Conservation (phyloP, 35 echinoderm and acorn worm species). For the Anneissia japonica region DNA sequence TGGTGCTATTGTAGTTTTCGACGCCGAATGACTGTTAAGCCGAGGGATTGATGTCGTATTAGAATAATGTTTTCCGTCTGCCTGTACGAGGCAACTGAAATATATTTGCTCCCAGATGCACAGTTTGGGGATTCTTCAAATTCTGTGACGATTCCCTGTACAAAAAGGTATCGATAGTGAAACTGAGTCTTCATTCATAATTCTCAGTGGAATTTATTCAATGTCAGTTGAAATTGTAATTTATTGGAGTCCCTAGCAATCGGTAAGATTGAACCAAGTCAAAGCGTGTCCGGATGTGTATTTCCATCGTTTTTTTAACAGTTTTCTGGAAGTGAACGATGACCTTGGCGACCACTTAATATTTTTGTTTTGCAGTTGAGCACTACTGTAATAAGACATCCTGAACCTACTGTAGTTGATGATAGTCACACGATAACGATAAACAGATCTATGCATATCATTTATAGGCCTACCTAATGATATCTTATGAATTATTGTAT, state of each 20-base stretch:
- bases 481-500: too few relatives aligned
- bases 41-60: not conserved
- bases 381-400: too few relatives aligned
- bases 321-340: not conserved
- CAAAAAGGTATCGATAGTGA: not conserved
- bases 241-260: not conserved
- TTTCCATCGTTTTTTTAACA: not conserved
- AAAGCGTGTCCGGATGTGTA: not conserved
- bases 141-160: not conserved
- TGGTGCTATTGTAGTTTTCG: not conserved
- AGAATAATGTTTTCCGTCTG: not conserved
- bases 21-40: not conserved
- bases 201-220: not conserved
- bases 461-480: too few relatives aligned
- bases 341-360: not conserved
- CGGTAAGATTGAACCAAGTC: not conserved
- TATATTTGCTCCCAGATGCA: not conserved
- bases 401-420: too few relatives aligned
- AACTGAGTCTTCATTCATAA: not conserved
- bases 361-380: not conserved
- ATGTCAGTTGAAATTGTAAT: not conserved
- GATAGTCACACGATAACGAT: too few relatives aligned
- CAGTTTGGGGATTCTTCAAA: not conserved
- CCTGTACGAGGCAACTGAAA: not conserved
- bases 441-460: too few relatives aligned